Percentiles rank a stretch among this genome's conserved stretches.
Conservation (phyloP, 1,140 invertebrate genomes). For the Leptestheria dahalacensis region DNA sequence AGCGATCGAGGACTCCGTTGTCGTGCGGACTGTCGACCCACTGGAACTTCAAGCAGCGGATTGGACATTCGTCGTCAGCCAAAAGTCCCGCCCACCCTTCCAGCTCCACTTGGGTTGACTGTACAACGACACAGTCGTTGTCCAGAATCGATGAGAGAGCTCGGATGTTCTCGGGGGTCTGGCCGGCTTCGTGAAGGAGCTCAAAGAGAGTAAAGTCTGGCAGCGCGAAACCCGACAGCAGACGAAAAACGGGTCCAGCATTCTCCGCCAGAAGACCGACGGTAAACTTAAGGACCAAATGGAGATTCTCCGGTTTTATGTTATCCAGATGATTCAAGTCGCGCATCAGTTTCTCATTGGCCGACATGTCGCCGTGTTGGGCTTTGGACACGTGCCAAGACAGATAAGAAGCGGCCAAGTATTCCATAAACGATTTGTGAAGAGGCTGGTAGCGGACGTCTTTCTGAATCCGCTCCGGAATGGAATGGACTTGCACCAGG, state of each 20-base stretch:
- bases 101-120: constrained; percentile 13
- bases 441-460: constrained; percentile 12
- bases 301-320: background rate
- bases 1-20: background rate
- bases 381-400: background rate
- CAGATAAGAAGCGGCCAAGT: constrained; percentile 15
- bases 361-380: background rate
- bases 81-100: constrained; percentile 16
- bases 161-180: constrained; percentile 1
- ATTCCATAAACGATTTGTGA: constrained; percentile 16
- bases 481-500: constrained; percentile 14
- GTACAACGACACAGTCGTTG: constrained; percentile 12
- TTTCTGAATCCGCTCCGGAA: constrained; percentile 9
- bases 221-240: constrained; percentile 8
- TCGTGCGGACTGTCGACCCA: constrained; percentile 1
- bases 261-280: constrained; percentile 12
- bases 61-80: constrained; percentile 9
- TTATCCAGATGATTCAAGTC: background rate
- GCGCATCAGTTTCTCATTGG: background rate
- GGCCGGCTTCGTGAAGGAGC: constrained; percentile 13
- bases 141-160: constrained; percentile 9
- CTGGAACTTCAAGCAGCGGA: constrained; percentile 10
- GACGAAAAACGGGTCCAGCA: constrained; percentile 1
- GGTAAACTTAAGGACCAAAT: constrained; percentile 15
- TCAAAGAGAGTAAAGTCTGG: constrained; percentile 13